Evolutionary conservation across 2,888 invertebrate species (phyloP), one percentile per base, ranked within the genome.

Genomic region (Plagiodera versicolora): DNA sequence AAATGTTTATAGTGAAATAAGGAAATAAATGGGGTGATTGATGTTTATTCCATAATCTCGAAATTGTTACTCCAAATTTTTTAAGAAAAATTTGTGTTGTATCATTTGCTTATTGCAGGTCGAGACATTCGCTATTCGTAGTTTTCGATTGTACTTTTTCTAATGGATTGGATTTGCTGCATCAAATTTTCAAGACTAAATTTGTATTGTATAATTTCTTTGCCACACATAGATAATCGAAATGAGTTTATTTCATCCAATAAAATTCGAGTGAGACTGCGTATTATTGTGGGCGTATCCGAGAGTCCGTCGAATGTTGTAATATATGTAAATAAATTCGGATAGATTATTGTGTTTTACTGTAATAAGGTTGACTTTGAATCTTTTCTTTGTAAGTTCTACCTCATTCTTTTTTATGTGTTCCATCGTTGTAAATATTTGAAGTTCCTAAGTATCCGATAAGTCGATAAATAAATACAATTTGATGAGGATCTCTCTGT

Each of bases 371-470:
- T 63, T 60, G 50, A 60, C 56, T 56, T 63, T 60, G 55, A 64
- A 66, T 67, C 67, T 65, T 64, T 63, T 65, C 52, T 49, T 68
- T 65, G 48, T 67, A 66, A 67, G 66, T 67, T 67, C 74, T 74
- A 74, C 74, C 74, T 74, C 74, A 74, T 70, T 72, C 63, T 69
- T 70, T 71, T 70, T 65, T 65, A 67, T 56, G 61, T 65, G 67
- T 57, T 63, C 58, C 55, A 63, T 62, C 63, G 55, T 57, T 75
- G 76, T 76, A 75, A 63, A 75, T 75, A 75, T 70, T 72, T 72
- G 63, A 73, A 75, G 76, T 76, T 76, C 75, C 75, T 77, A 69
- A 56, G 58, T 53, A 63, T n/a, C 24, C 46, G 47, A 39, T 54
- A 54, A 63, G 61, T 59, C 70, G 66, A 59, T 56, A 56, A 49